Conservation (phyloP, 1,140 invertebrate genomes). For the Nilaparvata lugens region DNA sequence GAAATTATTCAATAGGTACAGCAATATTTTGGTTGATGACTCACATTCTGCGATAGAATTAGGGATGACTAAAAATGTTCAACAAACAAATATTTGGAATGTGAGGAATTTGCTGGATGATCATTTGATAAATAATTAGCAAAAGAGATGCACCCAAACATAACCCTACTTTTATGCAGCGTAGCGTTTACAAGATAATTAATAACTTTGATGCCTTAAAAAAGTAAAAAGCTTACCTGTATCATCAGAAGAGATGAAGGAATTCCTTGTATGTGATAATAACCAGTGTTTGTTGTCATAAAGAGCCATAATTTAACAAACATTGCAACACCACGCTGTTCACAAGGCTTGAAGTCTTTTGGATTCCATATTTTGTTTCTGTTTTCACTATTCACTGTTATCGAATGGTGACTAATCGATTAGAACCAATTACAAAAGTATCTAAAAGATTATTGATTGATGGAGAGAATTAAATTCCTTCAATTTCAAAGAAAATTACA, state of each 20-base stretch:
- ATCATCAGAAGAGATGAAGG: constrained; percentile 92
- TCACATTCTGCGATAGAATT: too few relatives aligned
- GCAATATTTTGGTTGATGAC: too few relatives aligned
- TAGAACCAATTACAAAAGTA: background rate
- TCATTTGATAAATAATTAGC: too few relatives aligned
- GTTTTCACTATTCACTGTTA: background rate
- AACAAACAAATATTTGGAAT: too few relatives aligned
- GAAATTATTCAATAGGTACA: too few relatives aligned
- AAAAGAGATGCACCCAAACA: background rate
- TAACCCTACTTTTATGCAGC: background rate
- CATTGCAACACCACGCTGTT: constrained; percentile 23
- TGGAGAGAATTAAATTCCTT: too few relatives aligned
- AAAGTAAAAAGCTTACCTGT: constrained; percentile 49
- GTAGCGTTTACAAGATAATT: too few relatives aligned
- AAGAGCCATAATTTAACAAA: constrained; percentile 60
- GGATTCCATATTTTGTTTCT: background rate
- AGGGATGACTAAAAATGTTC: too few relatives aligned
- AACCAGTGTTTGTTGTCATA: constrained; percentile 90
- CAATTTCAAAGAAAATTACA: too few relatives aligned
- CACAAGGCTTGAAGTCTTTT: background rate
- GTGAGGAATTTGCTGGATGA: too few relatives aligned
- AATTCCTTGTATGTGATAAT: constrained; percentile 83
- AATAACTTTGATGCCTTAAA: too few relatives aligned
- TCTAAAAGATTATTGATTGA: background rate
- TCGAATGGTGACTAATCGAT: background rate